phyloP scores from a whole-genome alignment of 2,113 vertebrate genomes.

The Turdus rufiventris region DNA sequence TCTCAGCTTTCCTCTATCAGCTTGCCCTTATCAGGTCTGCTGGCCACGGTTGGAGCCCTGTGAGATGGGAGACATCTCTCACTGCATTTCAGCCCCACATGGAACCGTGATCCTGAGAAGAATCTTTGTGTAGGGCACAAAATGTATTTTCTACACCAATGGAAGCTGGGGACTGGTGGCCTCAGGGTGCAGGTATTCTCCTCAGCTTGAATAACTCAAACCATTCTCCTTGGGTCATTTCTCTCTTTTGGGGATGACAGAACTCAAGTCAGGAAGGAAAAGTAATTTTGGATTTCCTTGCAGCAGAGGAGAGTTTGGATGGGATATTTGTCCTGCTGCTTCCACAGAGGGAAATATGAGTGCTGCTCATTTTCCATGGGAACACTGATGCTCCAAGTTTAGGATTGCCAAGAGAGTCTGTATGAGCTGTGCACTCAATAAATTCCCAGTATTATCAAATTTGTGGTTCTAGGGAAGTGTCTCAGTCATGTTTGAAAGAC shows the following conservation, averaged over 20 bases:
- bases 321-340: neutral
- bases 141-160: neutral
- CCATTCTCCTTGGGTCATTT: neutral
- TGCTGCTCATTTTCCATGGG: neutral
- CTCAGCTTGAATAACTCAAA: neutral
- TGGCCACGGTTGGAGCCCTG: neutral
- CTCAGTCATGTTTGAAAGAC: neutral
- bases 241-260: neutral
- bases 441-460: neutral
- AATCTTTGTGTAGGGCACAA: neutral
- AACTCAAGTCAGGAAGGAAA: neutral
- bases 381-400: neutral
- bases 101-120: neutral
- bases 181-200: neutral
- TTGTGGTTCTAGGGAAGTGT: neutral
- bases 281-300: neutral
- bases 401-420: neutral
- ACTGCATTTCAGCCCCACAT: accelerated
- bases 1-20: neutral
- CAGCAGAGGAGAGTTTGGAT: neutral
- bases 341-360: neutral
- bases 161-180: neutral
- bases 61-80: neutral
- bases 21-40: neutral
- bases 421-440: neutral